Percentiles rank a stretch among this genome's conserved stretches.
Conservation (phyloP, 2,888 invertebrate genomes). For the Lacanobia wlatinum region DNA sequence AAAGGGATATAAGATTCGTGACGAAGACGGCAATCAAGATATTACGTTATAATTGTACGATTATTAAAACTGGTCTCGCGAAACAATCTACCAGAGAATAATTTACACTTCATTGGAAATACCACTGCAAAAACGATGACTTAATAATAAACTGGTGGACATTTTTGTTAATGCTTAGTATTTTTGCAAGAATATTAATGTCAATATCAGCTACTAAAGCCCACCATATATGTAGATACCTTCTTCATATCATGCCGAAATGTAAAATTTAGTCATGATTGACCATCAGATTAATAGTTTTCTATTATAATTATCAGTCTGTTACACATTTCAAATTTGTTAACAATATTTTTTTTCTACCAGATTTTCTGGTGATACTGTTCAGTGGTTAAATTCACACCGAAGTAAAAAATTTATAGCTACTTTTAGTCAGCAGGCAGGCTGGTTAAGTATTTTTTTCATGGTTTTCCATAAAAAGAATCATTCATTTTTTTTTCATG, state of each 20-base stretch:
- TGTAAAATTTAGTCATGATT: background rate
- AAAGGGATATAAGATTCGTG: constrained; percentile 41
- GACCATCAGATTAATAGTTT: background rate
- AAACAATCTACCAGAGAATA: constrained; percentile 38
- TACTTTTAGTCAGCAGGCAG: too few species aligned
- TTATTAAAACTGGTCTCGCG: constrained; percentile 33
- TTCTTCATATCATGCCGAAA: background rate
- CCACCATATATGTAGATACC: too few species aligned
- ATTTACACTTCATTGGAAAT: constrained; percentile 28
- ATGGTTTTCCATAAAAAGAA: too few species aligned
- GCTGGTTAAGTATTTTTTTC: too few species aligned
- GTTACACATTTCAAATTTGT: background rate
- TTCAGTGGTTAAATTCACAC: background rate
- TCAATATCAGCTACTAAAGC: too few species aligned
- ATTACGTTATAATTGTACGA: constrained; percentile 57
- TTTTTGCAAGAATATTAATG: background rate
- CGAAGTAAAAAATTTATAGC: too few species aligned
- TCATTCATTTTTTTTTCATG: too few species aligned
- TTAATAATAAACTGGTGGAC: constrained; percentile 23
- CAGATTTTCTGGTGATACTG: too few species aligned
- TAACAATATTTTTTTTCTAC: too few species aligned
- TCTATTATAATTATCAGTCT: background rate
- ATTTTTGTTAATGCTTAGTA: constrained; percentile 9
- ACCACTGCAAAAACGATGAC: constrained; percentile 25
- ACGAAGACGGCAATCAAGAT: constrained; percentile 52